Evolutionary conservation across 2,113 vertebrate genomes (phyloP).

Genomic region (Sinocyclocheilus grahami): DNA sequence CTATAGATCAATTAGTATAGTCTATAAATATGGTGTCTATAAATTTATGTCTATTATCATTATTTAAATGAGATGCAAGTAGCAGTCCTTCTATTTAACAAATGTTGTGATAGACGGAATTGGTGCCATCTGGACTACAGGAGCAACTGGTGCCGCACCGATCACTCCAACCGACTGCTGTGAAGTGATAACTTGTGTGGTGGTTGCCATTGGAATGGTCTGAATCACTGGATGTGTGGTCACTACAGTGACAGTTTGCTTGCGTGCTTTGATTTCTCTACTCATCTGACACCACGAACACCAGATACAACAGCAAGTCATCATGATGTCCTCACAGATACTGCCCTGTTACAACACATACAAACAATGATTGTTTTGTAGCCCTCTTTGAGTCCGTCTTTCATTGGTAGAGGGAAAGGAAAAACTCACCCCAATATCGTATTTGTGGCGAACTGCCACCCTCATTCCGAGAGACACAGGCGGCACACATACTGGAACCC

Average conservation of each 20-base stretch:
- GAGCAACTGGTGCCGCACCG: background rate
- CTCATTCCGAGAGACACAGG: slow-evolving; percentile 46
- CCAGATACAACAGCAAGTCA: slow-evolving; percentile 43
- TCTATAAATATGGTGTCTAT: background rate
- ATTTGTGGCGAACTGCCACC: slow-evolving; percentile 50
- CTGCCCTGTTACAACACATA: slow-evolving; percentile 41
- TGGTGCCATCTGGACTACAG: background rate
- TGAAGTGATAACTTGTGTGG: background rate
- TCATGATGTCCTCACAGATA: slow-evolving; percentile 49
- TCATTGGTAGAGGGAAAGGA: background rate
- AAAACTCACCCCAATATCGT: slow-evolving; percentile 44
- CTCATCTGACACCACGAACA: slow-evolving; percentile 55
- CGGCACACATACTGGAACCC: slow-evolving; percentile 19
- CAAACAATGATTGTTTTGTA: background rate
- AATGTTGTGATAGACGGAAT: background rate
- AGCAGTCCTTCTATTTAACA: background rate
- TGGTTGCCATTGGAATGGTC: background rate
- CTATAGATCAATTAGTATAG: background rate
- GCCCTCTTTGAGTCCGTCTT: background rate
- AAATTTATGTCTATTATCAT: background rate
- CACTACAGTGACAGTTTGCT: background rate
- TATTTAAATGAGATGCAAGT: background rate
- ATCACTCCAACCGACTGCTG: background rate
- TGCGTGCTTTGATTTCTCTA: slow-evolving; percentile 43
- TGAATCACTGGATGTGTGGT: background rate